phyloP scores from a whole-genome alignment of 1,140 invertebrate genomes.

The Megalonaias nervosa region DNA sequence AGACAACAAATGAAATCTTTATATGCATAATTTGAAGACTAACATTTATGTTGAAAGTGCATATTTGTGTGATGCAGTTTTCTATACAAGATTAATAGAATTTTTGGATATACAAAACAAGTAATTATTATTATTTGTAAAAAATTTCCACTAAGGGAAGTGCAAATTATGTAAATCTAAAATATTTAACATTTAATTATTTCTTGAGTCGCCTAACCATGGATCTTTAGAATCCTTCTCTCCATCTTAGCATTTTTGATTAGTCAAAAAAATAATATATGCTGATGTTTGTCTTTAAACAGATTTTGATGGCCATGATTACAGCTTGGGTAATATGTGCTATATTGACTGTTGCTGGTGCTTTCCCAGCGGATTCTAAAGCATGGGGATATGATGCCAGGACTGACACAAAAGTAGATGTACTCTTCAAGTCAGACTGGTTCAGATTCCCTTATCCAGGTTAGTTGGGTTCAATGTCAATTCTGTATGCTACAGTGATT shows the following conservation, averaged over 20 bases:
- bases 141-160: too few species aligned
- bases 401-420: constrained; percentile 84
- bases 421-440: constrained; percentile 84
- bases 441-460: constrained; percentile 89
- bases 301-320: constrained; percentile 52
- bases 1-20: too few species aligned
- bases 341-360: constrained; percentile 80
- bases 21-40: too few species aligned
- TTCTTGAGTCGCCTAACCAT: background rate
- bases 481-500: background rate
- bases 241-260: background rate
- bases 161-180: background rate
- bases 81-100: too few species aligned
- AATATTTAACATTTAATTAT: background rate
- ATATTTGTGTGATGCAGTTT: too few species aligned
- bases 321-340: constrained; percentile 80
- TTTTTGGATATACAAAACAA: too few species aligned
- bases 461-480: constrained; percentile 56
- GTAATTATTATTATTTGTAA: too few species aligned
- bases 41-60: too few species aligned
- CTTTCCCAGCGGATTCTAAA: constrained; percentile 72
- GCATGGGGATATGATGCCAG: constrained; percentile 80
- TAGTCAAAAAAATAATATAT: background rate
- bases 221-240: background rate
- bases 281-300: background rate